These are phyloP conservation scores for Cataglyphis rosenhaueri DNA, from an alignment of 2,888 invertebrate genomes.

Conservation along the genomic window DNA sequence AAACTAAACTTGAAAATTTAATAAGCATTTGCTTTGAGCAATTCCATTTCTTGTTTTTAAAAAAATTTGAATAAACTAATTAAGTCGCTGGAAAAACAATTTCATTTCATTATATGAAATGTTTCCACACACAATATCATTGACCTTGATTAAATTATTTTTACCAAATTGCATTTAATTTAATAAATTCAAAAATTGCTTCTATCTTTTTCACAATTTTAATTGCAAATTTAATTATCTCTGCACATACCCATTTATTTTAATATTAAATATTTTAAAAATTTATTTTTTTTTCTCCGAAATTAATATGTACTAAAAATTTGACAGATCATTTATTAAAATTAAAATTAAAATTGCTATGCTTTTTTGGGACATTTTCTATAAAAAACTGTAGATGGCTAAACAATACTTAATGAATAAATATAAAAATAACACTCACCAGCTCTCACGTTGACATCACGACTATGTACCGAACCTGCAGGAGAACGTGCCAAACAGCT, in stretches of 20 bases:
- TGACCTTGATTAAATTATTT: neutral
- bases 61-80: neutral
- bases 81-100: neutral
- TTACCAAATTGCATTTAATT: neutral
- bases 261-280: neutral
- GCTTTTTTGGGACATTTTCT: neutral
- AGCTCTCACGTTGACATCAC: slow-evolving; percentile 97
- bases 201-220: neutral
- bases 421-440: slow-evolving; percentile 88
- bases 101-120: slow-evolving; percentile 14
- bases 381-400: slow-evolving; percentile 27
- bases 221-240: neutral
- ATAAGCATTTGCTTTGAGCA: neutral
- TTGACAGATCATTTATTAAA: neutral
- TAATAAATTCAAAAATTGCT: slow-evolving; percentile 3
- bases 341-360: neutral
- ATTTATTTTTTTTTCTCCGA: neutral
- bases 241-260: neutral
- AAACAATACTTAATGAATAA: slow-evolving; percentile 5
- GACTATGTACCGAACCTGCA: slow-evolving; percentile 95
- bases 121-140: neutral
- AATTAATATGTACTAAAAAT: neutral
- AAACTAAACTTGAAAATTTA: neutral
- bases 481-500: slow-evolving; percentile 96
- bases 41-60: neutral